Evolutionary conservation across 1,140 invertebrate species (phyloP).

Genomic region (Sesamia nonagrioides): DNA sequence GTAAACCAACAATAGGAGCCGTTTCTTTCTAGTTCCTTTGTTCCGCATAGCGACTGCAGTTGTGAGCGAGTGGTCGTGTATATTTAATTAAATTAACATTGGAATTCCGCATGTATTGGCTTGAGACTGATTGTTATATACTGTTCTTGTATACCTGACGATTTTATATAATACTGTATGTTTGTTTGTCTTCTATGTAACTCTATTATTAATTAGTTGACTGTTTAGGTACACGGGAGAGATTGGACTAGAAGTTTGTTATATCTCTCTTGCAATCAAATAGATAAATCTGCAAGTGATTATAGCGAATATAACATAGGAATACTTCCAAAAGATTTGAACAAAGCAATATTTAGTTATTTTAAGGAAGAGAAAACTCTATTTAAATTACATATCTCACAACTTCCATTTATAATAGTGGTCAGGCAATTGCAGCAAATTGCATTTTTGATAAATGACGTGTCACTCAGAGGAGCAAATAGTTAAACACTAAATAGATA

Average conservation of each 20-base stretch:
- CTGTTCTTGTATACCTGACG: constrained; percentile 64
- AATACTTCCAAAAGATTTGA: no score
- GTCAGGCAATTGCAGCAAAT: not conserved
- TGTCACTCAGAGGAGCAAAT: not conserved
- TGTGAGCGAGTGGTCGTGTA: constrained; percentile 55
- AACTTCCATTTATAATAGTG: no score
- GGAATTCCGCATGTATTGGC: constrained; percentile 67
- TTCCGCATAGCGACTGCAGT: constrained; percentile 16
- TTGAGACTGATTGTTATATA: constrained; percentile 79
- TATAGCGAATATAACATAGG: no score
- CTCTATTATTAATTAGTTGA: constrained; percentile 14
- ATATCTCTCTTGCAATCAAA: not conserved
- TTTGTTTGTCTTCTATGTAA: constrained; percentile 50
- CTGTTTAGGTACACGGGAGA: constrained; percentile 24
- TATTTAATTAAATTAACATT: constrained; percentile 62
- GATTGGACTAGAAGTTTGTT: not conserved
- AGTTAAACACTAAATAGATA: not conserved
- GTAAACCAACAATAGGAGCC: not conserved
- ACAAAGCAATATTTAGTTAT: no score
- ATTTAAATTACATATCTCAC: no score
- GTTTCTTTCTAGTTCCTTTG: not conserved
- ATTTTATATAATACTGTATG: constrained; percentile 62
- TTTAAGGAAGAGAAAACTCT: no score
- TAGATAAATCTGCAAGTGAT: not conserved
- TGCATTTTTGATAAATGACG: not conserved